Conservation (phyloP, 37 sponge, comb jelly and placozoan species). For the Crambe crambe region DNA sequence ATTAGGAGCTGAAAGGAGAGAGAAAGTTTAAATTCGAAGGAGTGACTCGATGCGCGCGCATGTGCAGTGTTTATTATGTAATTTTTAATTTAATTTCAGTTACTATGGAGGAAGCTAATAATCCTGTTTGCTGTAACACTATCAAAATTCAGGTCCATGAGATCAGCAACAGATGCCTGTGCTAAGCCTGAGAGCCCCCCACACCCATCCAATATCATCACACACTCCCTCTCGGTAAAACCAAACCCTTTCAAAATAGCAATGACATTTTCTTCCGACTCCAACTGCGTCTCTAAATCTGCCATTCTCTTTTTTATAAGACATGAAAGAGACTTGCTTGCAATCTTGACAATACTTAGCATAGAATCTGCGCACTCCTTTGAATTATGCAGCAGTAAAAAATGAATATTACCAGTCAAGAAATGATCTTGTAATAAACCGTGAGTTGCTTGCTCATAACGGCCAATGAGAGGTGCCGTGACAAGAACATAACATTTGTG, state of each 20-base stretch:
- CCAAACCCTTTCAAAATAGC: constrained; percentile 30
- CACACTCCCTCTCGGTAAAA: constrained; percentile 26
- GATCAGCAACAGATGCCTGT: constrained; percentile 20
- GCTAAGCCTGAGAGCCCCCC: constrained; percentile 46
- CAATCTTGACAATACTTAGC: constrained; percentile 60
- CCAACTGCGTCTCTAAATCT: constrained; percentile 21
- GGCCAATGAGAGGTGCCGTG: constrained; percentile 30
- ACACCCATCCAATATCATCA: constrained; percentile 61
- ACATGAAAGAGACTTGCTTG: constrained; percentile 36
- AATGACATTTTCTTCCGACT: constrained; percentile 39
- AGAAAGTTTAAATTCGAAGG: too few species aligned
- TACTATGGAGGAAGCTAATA: background rate
- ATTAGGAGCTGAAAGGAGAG: too few species aligned
- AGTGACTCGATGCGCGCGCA: too few species aligned
- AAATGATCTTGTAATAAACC: constrained; percentile 24
- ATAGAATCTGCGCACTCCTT: constrained; percentile 58
- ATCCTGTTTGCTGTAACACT: background rate
- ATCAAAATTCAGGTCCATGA: constrained; percentile 53
- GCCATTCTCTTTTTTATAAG: constrained; percentile 38
- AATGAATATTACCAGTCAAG: constrained; percentile 20
- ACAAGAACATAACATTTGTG: constrained; percentile 60
- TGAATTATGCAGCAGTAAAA: constrained; percentile 71
- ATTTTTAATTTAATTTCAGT: background rate
- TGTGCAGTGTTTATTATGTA: too few species aligned
- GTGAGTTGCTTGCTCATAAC: constrained; percentile 29